Percentiles rank a stretch among this genome's conserved stretches.
phyloP scores from a whole-genome alignment of 1,140 invertebrate genomes.

The Drosophila arizonae region DNA sequence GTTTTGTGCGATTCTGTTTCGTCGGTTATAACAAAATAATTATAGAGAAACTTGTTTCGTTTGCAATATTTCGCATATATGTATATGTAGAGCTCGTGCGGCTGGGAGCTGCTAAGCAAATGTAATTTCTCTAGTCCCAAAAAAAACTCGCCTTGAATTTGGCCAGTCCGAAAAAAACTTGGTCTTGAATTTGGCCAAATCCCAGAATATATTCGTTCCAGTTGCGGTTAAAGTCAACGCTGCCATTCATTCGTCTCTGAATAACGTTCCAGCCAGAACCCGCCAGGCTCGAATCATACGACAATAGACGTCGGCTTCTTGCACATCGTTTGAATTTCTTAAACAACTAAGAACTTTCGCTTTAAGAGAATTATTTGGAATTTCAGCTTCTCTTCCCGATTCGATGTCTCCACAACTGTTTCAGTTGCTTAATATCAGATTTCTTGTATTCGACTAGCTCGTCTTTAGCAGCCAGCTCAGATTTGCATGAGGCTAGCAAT shows the following conservation, averaged over 20 bases:
- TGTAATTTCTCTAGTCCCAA: slow-evolving; percentile 21
- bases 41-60: too few relatives aligned
- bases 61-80: background rate
- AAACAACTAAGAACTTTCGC: background rate
- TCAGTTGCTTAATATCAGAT: background rate
- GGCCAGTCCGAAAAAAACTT: too few relatives aligned
- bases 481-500: background rate
- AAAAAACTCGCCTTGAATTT: too few relatives aligned
- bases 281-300: background rate
- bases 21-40: slow-evolving; percentile 1
- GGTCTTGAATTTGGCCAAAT: slow-evolving; percentile 2
- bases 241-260: slow-evolving; percentile 9
- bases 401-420: background rate
- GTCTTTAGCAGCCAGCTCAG: background rate
- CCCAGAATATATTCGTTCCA: slow-evolving; percentile 17
- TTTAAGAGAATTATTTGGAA: background rate
- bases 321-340: background rate
- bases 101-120: background rate
- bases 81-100: slow-evolving; percentile 18
- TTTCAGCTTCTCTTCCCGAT: background rate
- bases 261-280: slow-evolving; percentile 20
- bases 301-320: background rate
- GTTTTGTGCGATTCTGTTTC: slow-evolving; percentile 6
- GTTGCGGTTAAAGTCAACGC: background rate
- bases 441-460: background rate